Evolutionary conservation across 2,888 invertebrate species (phyloP), one percentile per base, ranked within the genome.

Genomic region (Phyllotreta cruciferae): DNA sequence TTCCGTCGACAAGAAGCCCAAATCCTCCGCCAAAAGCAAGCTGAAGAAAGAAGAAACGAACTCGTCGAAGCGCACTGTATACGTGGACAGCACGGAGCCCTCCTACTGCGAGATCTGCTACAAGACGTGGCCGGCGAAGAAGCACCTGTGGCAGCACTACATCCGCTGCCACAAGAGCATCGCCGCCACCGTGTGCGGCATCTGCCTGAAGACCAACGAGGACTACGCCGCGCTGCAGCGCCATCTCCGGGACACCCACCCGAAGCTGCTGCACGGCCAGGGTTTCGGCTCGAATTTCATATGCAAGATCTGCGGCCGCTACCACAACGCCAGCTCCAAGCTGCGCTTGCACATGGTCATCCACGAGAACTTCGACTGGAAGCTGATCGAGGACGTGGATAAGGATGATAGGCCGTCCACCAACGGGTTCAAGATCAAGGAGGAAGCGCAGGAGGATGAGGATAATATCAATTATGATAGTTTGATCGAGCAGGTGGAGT

Each of bases 71-170:
- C 78, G 85, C 1, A 85, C 85, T 6, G 85, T 85, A 0, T 85
- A 85, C 68, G 84, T 85, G 7, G 84, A 85, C 69, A 82, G 82
- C 50, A 79, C 81, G 63, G 80, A 78, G 55, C 81, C 82, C 0
- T 80, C 81, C 4, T 72, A 78, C 14, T 83, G 86, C 68, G 85
- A 85, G 69, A 84, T 86, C n/a, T 87, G 86, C 67, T 82, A 83
- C 5, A 86, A 86, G 71, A 83, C 83, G 7, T 87, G 86, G 86
- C 85, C 86, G 0, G 85, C 85, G 0, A 85, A 85, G 67, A 85
- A 86, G 68, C 86, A 86, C 69, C 76, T 86, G 0, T 87, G 86
- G 86, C 86, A 86, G 71, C 86, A 87, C 74, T 78, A 86, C 56
- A 81, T 81, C 44, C 80, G 86, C 6, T 86, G 85, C 70, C 86